Percentiles rank a stretch among this genome's conserved stretches.
Conservation (phyloP, 2,113 vertebrate species). For the Lamprologus sp. region DNA sequence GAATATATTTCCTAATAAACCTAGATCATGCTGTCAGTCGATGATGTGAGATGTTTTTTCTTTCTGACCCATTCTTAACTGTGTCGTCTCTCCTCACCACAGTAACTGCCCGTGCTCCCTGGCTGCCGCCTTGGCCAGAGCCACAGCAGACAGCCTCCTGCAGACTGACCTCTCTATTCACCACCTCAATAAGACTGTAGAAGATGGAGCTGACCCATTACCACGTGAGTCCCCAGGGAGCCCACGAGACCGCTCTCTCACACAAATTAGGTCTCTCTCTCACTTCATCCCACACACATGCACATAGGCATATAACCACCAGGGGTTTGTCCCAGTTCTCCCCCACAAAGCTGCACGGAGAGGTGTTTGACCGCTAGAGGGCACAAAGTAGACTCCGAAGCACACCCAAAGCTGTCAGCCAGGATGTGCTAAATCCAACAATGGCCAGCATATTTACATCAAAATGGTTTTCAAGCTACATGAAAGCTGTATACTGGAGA, state of each 20-base stretch:
- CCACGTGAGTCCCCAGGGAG: constrained; percentile 77
- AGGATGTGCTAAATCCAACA: neutral
- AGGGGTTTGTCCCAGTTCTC: constrained; percentile 58
- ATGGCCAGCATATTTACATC: neutral
- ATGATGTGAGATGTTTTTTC: neutral
- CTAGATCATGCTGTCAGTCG: neutral
- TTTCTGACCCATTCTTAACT: neutral
- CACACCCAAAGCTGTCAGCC: neutral
- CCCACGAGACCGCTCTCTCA: neutral
- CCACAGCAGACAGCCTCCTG: constrained; percentile 85
- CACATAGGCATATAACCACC: constrained; percentile 16
- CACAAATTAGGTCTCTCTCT: constrained; percentile 39
- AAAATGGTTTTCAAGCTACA: neutral
- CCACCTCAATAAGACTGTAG: constrained; percentile 78
- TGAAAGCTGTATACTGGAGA: neutral
- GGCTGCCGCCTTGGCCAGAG: constrained; percentile 90
- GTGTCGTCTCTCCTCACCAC: constrained; percentile 12
- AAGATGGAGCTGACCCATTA: constrained; percentile 82
- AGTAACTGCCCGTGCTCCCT: constrained; percentile 95
- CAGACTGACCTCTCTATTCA: constrained; percentile 86
- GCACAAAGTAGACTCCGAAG: neutral
- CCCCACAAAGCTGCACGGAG: neutral
- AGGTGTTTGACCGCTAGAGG: constrained; percentile 45
- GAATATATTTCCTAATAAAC: neutral
- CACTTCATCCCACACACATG: constrained; percentile 18